Percentiles rank a stretch among this genome's conserved stretches.
Conservation (phyloP, 2,113 vertebrate species). For the Rhizomys pruinosus region DNA sequence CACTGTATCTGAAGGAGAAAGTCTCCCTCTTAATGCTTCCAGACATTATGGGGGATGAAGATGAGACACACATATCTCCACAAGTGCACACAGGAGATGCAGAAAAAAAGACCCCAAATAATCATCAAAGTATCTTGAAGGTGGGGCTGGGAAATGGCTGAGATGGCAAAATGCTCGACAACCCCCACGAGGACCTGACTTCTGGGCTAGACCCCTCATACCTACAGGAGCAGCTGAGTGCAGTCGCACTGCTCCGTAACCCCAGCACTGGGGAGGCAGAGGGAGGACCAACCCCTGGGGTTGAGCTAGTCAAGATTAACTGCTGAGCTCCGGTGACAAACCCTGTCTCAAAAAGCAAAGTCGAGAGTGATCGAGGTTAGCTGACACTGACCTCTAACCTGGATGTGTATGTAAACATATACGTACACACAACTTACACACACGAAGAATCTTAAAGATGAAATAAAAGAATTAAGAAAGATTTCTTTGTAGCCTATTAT, state of each 20-base stretch:
- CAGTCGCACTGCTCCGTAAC: too few relatives aligned
- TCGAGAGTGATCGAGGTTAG: not conserved
- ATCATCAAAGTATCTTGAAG: not conserved
- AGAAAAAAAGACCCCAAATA: not conserved
- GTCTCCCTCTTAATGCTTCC: slow-evolving; percentile 9
- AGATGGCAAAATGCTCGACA: too few relatives aligned
- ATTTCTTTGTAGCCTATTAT: not conserved
- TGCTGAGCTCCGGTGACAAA: not conserved
- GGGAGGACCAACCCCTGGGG: not conserved
- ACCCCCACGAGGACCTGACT: not conserved
- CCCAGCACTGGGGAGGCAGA: not conserved
- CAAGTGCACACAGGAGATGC: not conserved
- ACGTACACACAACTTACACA: not conserved
- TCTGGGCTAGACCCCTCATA: too few relatives aligned
- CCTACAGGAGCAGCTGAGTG: not conserved
- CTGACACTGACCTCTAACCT: not conserved
- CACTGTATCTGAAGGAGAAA: not conserved
- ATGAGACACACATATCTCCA: not conserved
- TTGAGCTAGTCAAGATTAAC: not conserved
- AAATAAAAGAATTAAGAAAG: slow-evolving; percentile 27
- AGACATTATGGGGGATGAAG: accelerated
- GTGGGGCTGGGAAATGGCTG: not conserved
- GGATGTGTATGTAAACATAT: not conserved
- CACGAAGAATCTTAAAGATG: not conserved
- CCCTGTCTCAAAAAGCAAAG: not conserved